A percentile compares a stretch with the other conserved stretches of the same genome.
phyloP scores from a whole-genome alignment of 2,113 vertebrate genomes.

The Nerophis lumbriciformis region DNA sequence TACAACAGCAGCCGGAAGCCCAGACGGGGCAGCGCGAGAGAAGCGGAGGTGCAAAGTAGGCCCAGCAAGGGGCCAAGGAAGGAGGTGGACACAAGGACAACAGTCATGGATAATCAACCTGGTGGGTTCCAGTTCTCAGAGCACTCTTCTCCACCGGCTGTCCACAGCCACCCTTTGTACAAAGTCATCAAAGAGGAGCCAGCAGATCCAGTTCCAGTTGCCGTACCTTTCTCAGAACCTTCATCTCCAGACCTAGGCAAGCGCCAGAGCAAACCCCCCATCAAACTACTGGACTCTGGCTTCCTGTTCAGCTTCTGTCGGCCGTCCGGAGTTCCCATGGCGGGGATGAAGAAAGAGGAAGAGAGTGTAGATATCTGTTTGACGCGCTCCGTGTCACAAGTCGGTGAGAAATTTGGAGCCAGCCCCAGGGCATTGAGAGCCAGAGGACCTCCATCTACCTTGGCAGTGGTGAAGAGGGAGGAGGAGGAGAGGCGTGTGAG shows the following conservation, averaged over 20 bases:
- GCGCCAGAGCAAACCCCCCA: conserved; percentile 75
- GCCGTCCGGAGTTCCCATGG: conserved; percentile 53
- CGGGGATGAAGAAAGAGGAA: conserved; percentile 70
- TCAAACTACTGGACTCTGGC: conserved; percentile 75
- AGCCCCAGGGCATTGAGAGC: conserved; percentile 47
- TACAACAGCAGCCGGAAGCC: conserved; percentile 61
- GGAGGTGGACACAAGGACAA: conserved; percentile 11
- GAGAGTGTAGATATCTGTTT: conserved; percentile 75
- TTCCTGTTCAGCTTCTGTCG: conserved; percentile 75
- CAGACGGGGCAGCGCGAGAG: conserved; percentile 18
- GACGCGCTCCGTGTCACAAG: conserved; percentile 67
- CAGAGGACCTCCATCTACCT: conserved; percentile 24
- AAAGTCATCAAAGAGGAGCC: conserved; percentile 76
- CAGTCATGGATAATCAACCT: conserved; percentile 21
- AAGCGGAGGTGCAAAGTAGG: conserved; percentile 22
- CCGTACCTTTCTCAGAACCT: conserved; percentile 43
- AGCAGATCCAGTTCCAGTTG: conserved; percentile 67
- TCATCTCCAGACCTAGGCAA: conserved; percentile 71
- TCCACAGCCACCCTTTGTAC: conserved; percentile 65
- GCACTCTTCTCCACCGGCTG: conserved; percentile 36
- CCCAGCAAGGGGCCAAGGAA: conserved; percentile 37
- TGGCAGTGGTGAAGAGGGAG: conserved; percentile 57
- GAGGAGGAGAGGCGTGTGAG: conserved; percentile 43
- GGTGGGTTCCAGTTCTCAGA: conserved; percentile 35
- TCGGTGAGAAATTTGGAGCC: conserved; percentile 36